phyloP scores from a whole-genome alignment of 1,140 invertebrate species.

The Camponotus vicinus region DNA sequence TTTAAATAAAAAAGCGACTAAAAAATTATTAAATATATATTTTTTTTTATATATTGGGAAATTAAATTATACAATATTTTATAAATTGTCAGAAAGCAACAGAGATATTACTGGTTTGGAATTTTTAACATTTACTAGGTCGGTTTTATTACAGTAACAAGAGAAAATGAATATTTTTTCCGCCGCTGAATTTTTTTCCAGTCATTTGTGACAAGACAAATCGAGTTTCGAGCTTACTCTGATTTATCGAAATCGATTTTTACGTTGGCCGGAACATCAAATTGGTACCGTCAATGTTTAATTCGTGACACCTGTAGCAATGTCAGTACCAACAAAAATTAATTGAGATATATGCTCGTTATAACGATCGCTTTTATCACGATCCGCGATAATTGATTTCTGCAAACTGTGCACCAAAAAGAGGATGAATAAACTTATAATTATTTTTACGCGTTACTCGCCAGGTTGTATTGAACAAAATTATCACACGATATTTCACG shows the following conservation, averaged over 20 bases:
- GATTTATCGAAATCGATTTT: slow-evolving; percentile 48
- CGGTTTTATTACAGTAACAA: not conserved
- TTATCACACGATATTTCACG: too few relatives aligned
- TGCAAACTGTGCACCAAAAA: slow-evolving; percentile 27
- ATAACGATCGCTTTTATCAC: slow-evolving; percentile 46
- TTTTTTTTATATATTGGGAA: not conserved
- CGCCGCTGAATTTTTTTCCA: not conserved
- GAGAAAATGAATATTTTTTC: not conserved
- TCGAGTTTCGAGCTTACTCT: not conserved
- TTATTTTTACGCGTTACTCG: slow-evolving; percentile 44
- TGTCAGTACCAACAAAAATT: slow-evolving; percentile 42
- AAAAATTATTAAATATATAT: not conserved
- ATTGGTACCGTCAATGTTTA: slow-evolving; percentile 47
- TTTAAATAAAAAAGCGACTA: not conserved
- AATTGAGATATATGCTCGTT: slow-evolving; percentile 48
- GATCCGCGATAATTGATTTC: slow-evolving; percentile 48
- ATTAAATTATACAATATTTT: slow-evolving; percentile 2
- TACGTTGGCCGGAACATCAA: slow-evolving; percentile 16
- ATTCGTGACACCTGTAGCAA: slow-evolving; percentile 44
- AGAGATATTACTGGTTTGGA: not conserved
- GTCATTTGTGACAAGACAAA: slow-evolving; percentile 21
- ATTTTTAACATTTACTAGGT: not conserved
- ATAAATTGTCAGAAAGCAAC: not conserved
- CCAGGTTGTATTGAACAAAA: not conserved
- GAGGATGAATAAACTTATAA: slow-evolving; percentile 48